Base-by-base conservation (phyloP, 2,113 vertebrate species). In the Numenius arquata region DNA sequence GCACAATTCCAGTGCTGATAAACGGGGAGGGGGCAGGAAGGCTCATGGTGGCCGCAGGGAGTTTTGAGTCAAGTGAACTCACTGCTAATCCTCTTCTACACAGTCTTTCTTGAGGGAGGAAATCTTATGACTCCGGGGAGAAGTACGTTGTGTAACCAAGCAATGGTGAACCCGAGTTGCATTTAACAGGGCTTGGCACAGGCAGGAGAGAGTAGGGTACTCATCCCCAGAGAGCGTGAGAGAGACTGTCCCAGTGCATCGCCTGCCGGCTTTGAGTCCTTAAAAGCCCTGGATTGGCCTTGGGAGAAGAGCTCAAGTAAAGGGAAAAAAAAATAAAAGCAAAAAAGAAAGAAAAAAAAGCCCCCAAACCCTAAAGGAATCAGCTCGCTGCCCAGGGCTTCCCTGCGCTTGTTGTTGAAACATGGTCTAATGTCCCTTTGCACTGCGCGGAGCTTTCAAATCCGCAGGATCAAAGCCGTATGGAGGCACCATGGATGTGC, bases 61-160 rank as follows among this genome's bases (percentile, higher is more conserved):
- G 84, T 25, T 66, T 36, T 6, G 62, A 90, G 87, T 66, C 73
- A 50, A 94, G 68, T 4, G 75, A 96, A 76, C 68, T 47, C 2
- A 0, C 86, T 63, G 77, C 77, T 97, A 95, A 97, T 97, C 92
- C 84, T 89, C 92, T 96, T 85, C 83, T 73, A 34, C 94, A 88
- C 23, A 40, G 88, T 53, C 72, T 40, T 92, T 74, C 82, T 68
- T 90, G 88, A 3, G 0, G 73, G 61, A 96, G 90, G 61, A 89
- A 94, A 89, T 91, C 95, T 87, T 53, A 88, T 82, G 94, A 95
- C 87, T 73, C 81, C 32, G 6, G 91, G 86, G 90, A 96, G 92
- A 93, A 92, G 88, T 63, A 83, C 77, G 18, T 74, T 96, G 91
- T 93, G 95, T 95, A 97, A 97, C 93, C 38, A 93, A 74, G 91